Evolutionary conservation across 2,797 vertebrate genomes (phyloP), one percentile per base, ranked within the genome.

Genomic region (Sebastes vulpes): DNA sequence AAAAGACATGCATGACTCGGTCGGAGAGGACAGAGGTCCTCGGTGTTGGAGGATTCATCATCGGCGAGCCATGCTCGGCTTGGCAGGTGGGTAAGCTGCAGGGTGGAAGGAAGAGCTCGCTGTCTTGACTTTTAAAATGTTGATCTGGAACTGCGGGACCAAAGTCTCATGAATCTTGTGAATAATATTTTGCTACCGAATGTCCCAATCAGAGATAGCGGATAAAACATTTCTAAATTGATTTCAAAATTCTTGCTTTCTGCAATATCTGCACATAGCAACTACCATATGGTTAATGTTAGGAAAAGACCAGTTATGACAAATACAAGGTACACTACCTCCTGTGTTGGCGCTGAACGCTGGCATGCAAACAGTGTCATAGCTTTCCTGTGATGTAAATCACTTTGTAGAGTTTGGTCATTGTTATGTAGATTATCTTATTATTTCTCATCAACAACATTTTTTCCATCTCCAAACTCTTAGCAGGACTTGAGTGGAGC

Each of bases 1-100:
- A 83, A 29, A 83, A 76, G 77, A 60, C 86, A 77, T 72, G 86
- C 81, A 70, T 53, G 79, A 66, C 74, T 83, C 14, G 59, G 60
- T 29, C 8, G 3, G 68, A 75, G 78, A 79, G 77, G 74, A 85
- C 60, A 50, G 70, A 72, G 63, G 83, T 71, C 32, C 65, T 68
- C 66, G 8, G 59, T 31, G 67, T 25, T 61, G 57, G 61, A 78
- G 75, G 84, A 78, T 80, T 78, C 74, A 79, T 89, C 79, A 72
- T 26, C 1, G 14, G 35, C 2, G 18, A 23, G 82, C 61, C 35
- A 42, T 35, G 65, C 85, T 73, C 18, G 4, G 48, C 58, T 66
- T 70, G 53, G 29, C 75, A 68, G 80, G 69, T 68, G 38, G 66
- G 52, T 48, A 16, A 57, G 60, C 52, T 60, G 52, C 63, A 53